phyloP scores from a whole-genome alignment of 2,888 invertebrate species.

The Philhelius pedissequus region DNA sequence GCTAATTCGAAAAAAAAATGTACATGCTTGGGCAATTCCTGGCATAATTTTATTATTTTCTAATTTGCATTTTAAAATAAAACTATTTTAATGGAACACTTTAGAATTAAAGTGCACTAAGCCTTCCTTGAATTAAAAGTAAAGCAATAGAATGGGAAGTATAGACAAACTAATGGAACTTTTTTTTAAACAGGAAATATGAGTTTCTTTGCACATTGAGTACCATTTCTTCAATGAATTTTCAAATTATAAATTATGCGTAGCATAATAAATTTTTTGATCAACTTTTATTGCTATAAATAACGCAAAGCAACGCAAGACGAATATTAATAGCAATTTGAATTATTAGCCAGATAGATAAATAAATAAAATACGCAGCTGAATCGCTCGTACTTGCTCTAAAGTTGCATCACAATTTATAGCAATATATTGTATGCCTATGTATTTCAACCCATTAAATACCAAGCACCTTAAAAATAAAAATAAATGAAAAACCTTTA shows the following conservation, averaged over 20 bases:
- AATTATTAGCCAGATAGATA: background rate
- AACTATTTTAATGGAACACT: background rate
- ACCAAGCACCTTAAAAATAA: no score
- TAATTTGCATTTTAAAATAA: background rate
- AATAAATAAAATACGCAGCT: no score
- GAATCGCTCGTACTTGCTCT: no score
- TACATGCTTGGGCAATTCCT: no score
- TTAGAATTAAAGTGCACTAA: background rate
- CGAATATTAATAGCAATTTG: conserved; percentile 28
- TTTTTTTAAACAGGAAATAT: background rate
- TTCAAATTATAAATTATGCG: conserved; percentile 19
- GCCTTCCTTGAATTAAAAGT: background rate
- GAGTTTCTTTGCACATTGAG: background rate
- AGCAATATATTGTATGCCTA: no score
- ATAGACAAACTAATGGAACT: background rate
- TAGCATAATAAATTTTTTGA: conserved; percentile 26
- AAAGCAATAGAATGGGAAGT: background rate
- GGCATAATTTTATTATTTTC: no score
- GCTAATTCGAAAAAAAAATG: no score
- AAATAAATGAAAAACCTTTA: no score
- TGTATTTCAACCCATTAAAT: no score
- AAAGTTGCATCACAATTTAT: no score
- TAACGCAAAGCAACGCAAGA: conserved; percentile 4
- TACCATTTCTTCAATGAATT: background rate
- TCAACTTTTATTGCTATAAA: conserved; percentile 9